Base-by-base conservation (phyloP, 2,113 vertebrate genomes). In the Leucosticte australis region DNA sequence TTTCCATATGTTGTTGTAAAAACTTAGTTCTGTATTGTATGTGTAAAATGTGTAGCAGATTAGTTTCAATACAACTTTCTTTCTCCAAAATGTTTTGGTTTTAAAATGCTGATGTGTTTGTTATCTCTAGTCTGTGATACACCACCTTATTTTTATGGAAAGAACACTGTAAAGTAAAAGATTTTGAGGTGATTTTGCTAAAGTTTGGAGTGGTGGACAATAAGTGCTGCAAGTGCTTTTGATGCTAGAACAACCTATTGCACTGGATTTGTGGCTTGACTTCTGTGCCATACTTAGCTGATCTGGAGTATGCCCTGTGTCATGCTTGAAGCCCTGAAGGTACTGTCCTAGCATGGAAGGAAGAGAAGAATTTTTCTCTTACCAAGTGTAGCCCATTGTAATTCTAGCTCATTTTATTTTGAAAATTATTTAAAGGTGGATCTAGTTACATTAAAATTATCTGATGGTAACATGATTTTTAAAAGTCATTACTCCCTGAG, bases 1-100 rank as follows among this genome's bases (percentile, higher is more conserved):
- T 98, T 98, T 98, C 98, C 98, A 98, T 98, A 98, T 98, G 98
- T 97, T 83, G 92, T 93, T 42, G 75, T 93, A 97, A 96, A 97
- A 98, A 94, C 75, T 89, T 68, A n/a, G 83, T 97, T 97, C 97
- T 97, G 96, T 96, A 89, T 93, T 95, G 33, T 97, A 97, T 97
- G 94, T 95, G 94, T 97, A 97, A 98, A 98, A 98, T 94, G 95
- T 97, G 97, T 97, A 97, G 94, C 86, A 97, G 97, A 97, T 98
- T 97, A 98, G 94, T 95, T 98, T 96, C 94, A 96, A 89, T 96
- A 96, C 91, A 97, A 95, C 91, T 95, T 97, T 96, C 84, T 69
- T 57, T 19, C 74, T 89, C 89, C 89, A 96, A 96, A 97, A 96
- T 96, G 76, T 97, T 98, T 97, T 94, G 77, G 31, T 89, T 97